Percentiles rank a stretch among this genome's conserved stretches.
Evolutionary conservation across 1,140 invertebrate species (phyloP).

Genomic region (Tetranychus cinnabarinus): DNA sequence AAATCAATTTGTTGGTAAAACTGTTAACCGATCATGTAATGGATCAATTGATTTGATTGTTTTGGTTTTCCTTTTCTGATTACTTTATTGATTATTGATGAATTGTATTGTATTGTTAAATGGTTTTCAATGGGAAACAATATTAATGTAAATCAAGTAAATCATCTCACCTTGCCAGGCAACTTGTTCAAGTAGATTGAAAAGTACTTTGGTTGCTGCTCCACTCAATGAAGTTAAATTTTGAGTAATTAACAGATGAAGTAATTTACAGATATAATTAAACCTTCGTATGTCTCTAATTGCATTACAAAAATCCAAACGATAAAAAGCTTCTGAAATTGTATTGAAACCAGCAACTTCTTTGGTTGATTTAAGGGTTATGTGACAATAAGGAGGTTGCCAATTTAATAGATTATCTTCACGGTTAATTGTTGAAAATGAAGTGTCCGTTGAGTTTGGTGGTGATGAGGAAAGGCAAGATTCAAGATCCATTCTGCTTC

Average conservation of each 20-base stretch:
- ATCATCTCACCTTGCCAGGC: constrained; percentile 47
- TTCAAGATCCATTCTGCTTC: neutral
- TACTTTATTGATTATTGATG: no score
- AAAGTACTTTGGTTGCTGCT: constrained; percentile 69
- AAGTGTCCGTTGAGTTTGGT: neutral
- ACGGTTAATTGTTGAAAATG: neutral
- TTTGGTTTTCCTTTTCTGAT: no score
- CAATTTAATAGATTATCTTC: neutral
- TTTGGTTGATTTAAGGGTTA: constrained; percentile 66
- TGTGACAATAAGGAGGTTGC: constrained; percentile 63
- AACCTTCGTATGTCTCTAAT: constrained; percentile 78
- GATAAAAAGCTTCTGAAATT: constrained; percentile 74
- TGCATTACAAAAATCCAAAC: constrained; percentile 75
- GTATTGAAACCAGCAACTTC: constrained; percentile 83
- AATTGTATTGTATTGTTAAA: no score
- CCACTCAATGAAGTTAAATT: constrained; percentile 62
- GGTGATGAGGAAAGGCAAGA: neutral
- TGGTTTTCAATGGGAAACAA: no score
- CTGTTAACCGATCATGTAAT: no score
- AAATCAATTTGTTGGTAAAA: no score
- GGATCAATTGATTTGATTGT: no score
- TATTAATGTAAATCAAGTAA: no score
- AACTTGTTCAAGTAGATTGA: constrained; percentile 81
- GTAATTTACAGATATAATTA: constrained; percentile 80
- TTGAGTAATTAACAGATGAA: constrained; percentile 64